Base-by-base conservation (phyloP, 2,888 invertebrate species). In the Vannuccia rotundouncinata region DNA sequence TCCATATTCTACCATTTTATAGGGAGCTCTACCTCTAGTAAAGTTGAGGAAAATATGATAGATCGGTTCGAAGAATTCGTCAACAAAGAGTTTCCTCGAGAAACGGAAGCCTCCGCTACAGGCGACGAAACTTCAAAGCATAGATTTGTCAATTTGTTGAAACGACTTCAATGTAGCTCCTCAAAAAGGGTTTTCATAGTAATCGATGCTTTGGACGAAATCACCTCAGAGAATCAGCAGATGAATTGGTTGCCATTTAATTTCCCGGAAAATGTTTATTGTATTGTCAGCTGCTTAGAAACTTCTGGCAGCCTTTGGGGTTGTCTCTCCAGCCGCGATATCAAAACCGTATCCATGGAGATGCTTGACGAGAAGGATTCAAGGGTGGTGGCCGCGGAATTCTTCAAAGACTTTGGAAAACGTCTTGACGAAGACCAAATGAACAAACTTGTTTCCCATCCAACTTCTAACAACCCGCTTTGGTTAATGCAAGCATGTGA, bases 401-500 rank as follows among this genome's bases (percentile, higher is more conserved):
- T 60, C 22, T 66, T 83, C 30, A 80, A 77, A 0, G 74, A 60
- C 30, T 83, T 78, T 60, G 78, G 80, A 74, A 84, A 84, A 79
- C 82, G 82, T 30, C 82, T 88, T 81, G 84, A 85, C 17, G 82
- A 79, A 1, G 81, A 82, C 1, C 87, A 87, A 83, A 81, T 86
- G 82, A 82, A 82, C 1, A 79, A 82, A n/a, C 82, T 88, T 60
- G 79, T 87, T 78, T 78, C 81, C 17, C 86, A 87, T 75, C 79
- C 83, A 25, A 85, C 85, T 0, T 86, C 86, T 0, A 84, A 85
- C 59, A 88, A 87, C 82, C 87, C 87, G 0, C 83, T 88, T 13
- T 88, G 88, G 88, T 82, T 88, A 81, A 84, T 85, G 27, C 84
- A 86, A n/a, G 87, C 87, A 0, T 86, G 87, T 82, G 86, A 87